Evolutionary conservation across 2,888 invertebrate species (phyloP).

Genomic region (Sarcophaga subvicina): DNA sequence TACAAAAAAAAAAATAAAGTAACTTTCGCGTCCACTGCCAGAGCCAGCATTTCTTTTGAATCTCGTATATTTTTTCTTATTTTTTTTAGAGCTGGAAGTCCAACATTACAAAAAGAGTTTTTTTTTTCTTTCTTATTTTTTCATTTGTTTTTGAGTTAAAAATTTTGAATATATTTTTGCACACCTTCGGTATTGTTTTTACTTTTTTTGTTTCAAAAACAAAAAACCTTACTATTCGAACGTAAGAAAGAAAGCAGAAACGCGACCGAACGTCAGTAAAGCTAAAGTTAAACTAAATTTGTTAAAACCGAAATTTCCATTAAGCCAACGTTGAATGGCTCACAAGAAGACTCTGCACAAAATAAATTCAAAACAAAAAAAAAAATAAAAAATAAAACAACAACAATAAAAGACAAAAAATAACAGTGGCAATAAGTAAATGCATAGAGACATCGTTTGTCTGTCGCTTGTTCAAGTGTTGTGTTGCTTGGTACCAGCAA

Average conservation of each 20-base stretch:
- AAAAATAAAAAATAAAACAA: constrained; percentile 21
- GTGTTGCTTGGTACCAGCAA: constrained; percentile 46
- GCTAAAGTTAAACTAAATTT: constrained; percentile 78
- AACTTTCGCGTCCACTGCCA: constrained; percentile 61
- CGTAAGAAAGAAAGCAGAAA: constrained; percentile 53
- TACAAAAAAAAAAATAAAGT: constrained; percentile 34
- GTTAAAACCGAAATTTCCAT: constrained; percentile 72
- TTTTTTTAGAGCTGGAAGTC: not conserved
- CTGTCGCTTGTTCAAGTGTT: not conserved
- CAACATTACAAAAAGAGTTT: constrained; percentile 4
- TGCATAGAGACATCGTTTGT: constrained; percentile 25
- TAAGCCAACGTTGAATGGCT: constrained; percentile 69
- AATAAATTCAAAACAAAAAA: constrained; percentile 16
- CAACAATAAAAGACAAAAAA: constrained; percentile 30
- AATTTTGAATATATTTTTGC: constrained; percentile 32
- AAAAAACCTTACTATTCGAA: constrained; percentile 11
- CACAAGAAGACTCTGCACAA: constrained; percentile 42
- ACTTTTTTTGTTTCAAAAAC: not conserved
- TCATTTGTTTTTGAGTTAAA: not conserved
- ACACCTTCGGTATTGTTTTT: constrained; percentile 58
- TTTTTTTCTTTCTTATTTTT: too few species aligned
- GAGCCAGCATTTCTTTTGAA: constrained; percentile 19
- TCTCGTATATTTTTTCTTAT: not conserved
- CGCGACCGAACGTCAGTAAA: constrained; percentile 77
- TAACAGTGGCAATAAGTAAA: not conserved